Base-by-base conservation (phyloP, 2,113 vertebrate species). In the Oncorhynchus tshawytscha region DNA sequence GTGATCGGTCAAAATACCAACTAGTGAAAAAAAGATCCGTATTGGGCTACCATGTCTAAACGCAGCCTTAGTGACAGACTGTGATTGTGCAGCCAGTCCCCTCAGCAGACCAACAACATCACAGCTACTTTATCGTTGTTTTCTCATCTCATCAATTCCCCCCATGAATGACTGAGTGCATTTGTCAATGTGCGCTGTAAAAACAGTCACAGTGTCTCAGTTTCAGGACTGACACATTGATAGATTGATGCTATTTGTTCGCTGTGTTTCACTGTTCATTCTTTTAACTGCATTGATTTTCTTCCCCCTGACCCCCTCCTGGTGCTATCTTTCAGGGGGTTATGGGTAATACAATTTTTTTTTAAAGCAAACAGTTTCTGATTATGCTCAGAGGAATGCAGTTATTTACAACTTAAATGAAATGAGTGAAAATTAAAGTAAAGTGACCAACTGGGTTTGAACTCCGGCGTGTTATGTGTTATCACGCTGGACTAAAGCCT, bases 281-380 rank as follows among this genome's bases (percentile, higher is more conserved):
- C 75, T 80, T 85, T 86, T 79, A 89, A 75, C 73, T 73, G 79
- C 75, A 86, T 87, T 87, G 84, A 85, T 88, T 89, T 86, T 74
- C 76, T 49, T 4, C 59, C 60, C 81, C 49, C 68, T 34, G 34
- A 34, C 12, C 15, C 15, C 4, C 15, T 51, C 12, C 15, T 12
- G 15, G 49, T 71, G 64, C 24, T 70, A 65, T 75, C 45, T 72
- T 45, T 45, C 7, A 34, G 12, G 11, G 62, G 70, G 78, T 85
- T 74, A 84, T 66, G 60, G 82, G 81, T 86, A 78, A 83, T 82
- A 85, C n/a, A 72, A 70, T 27, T 27, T 2, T 2, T 25, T 25
- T 27, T 27, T 25, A 11, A 34, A 11, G 7, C 71, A 71, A 75
- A 67, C 70, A 68, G 29, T 71, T 67, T 29, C 27, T 12, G 64